phyloP scores from a whole-genome alignment of 2,797 vertebrate genomes.

The Pagetopsis macropterus region DNA sequence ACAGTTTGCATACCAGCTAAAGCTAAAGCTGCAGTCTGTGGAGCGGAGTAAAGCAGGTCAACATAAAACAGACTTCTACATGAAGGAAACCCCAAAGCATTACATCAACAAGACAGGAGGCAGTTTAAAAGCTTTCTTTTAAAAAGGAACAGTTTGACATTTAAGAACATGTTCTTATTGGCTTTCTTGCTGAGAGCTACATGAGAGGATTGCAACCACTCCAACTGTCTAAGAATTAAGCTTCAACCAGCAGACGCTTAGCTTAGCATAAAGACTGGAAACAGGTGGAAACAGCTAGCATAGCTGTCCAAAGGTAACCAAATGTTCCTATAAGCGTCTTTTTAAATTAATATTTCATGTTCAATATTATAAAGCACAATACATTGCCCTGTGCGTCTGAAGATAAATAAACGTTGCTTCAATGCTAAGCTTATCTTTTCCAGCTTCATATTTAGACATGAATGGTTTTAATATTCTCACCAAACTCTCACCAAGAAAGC shows the following conservation, averaged over 20 bases:
- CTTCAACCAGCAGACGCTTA: not conserved
- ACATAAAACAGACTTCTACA: constrained; percentile 19
- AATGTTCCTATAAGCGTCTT: not conserved
- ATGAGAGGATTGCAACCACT: not conserved
- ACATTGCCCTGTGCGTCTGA: too few species aligned
- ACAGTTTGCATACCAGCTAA: constrained; percentile 36
- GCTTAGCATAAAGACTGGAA: constrained; percentile 15
- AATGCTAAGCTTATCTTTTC: not conserved
- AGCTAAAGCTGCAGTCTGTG: constrained; percentile 39
- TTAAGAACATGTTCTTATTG: constrained; percentile 9
- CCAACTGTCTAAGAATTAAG: not conserved
- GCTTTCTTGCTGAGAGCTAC: not conserved
- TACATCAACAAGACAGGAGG: constrained; percentile 29
- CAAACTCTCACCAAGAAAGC: not conserved
- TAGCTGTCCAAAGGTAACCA: not conserved
- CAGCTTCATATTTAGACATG: not conserved
- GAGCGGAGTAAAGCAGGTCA: constrained; percentile 18
- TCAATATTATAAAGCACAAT: too few species aligned
- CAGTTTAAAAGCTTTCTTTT: constrained; percentile 34
- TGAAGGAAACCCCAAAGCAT: constrained; percentile 3
- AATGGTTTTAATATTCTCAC: not conserved
- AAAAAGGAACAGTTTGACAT: constrained; percentile 17
- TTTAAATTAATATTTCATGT: too few species aligned
- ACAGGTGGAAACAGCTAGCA: not conserved
- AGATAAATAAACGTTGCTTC: too few species aligned